Evolutionary conservation across 2,888 invertebrate species (phyloP).

Genomic region (Timandra comae): DNA sequence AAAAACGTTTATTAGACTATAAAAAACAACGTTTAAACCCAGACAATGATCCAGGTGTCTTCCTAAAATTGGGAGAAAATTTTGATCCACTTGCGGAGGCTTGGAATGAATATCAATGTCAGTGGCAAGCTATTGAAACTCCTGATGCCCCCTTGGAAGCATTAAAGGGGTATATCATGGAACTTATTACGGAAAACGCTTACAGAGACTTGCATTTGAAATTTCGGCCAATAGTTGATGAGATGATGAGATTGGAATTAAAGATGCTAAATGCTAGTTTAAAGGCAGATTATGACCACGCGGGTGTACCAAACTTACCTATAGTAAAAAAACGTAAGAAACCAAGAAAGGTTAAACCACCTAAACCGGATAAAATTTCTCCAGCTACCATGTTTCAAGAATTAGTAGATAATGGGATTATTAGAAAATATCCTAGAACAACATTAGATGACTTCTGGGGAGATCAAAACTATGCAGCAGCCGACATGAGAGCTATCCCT

Average conservation of each 20-base stretch:
- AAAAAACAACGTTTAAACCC: conserved; percentile 64
- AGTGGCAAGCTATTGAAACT: conserved; percentile 55
- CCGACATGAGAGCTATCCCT: conserved; percentile 58
- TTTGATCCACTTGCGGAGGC: conserved; percentile 33
- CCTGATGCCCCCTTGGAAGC: conserved; percentile 73
- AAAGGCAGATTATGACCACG: conserved; percentile 48
- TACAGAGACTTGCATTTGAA: conserved; percentile 80
- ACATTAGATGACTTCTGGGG: conserved; percentile 81
- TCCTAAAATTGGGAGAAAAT: conserved; percentile 37
- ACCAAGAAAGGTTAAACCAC: conserved; percentile 59
- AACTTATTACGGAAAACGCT: conserved; percentile 80
- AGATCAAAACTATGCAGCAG: conserved; percentile 79
- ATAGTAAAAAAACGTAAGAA: conserved; percentile 50
- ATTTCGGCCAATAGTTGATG: conserved; percentile 82
- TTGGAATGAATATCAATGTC: conserved; percentile 49
- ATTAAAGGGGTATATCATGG: conserved; percentile 77
- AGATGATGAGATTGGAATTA: conserved; percentile 78
- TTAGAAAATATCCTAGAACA: conserved; percentile 78
- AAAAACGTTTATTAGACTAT: conserved; percentile 59
- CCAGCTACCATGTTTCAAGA: conserved; percentile 83
- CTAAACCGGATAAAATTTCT: conserved; percentile 79
- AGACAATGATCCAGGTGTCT: conserved; percentile 60
- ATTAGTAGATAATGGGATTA: conserved; percentile 82
- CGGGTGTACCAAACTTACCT: conserved; percentile 33
- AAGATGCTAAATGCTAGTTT: conserved; percentile 71